Percentiles rank a stretch among this genome's conserved stretches.
phyloP scores from a whole-genome alignment of 2,888 invertebrate genomes.

The Pegoplata infirma region DNA sequence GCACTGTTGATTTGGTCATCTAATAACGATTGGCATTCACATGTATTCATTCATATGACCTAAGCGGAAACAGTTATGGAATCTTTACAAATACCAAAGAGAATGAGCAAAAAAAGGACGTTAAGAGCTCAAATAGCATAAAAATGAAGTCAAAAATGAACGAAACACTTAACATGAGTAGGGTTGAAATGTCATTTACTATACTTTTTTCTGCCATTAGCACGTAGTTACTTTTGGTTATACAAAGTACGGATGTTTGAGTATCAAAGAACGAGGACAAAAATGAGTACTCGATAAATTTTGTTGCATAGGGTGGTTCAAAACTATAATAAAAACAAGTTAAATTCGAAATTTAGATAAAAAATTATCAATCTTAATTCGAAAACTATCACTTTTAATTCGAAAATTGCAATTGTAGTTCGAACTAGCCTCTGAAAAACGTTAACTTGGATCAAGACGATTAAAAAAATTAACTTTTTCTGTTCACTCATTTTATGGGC shows the following conservation, averaged over 20 bases:
- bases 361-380: too few relatives aligned
- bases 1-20: slow-evolving; percentile 27
- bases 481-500: too few relatives aligned
- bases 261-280: too few relatives aligned
- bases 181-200: slow-evolving; percentile 46
- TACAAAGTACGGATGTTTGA: neutral
- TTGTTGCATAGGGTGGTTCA: neutral
- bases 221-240: slow-evolving; percentile 55
- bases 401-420: too few relatives aligned
- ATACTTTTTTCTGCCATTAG: slow-evolving; percentile 48
- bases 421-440: too few relatives aligned
- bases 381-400: too few relatives aligned
- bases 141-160: neutral
- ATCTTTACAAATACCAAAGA: slow-evolving; percentile 1
- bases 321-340: too few relatives aligned
- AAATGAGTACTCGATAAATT: too few relatives aligned
- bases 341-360: too few relatives aligned
- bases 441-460: too few relatives aligned
- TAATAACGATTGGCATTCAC: slow-evolving; percentile 20
- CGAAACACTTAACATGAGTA: slow-evolving; percentile 27
- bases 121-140: neutral
- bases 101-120: slow-evolving; percentile 1
- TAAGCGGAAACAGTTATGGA: slow-evolving; percentile 45
- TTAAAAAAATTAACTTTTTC: too few relatives aligned
- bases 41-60: slow-evolving; percentile 26